Evolutionary conservation across 2,113 vertebrate species (phyloP).

Genomic region (Maccullochella peelii): DNA sequence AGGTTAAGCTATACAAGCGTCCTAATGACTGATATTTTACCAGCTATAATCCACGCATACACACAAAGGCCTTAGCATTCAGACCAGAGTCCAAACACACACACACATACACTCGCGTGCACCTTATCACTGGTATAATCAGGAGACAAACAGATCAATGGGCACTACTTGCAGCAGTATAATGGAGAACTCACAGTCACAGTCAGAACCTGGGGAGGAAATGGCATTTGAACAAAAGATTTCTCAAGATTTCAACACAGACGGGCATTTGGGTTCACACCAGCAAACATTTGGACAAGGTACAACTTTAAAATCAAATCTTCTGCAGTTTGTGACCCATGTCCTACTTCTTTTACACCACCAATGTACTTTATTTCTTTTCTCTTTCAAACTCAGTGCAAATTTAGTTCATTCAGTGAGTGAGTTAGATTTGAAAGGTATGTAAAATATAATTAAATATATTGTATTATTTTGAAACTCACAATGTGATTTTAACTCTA

Average conservation of each 20-base stretch:
- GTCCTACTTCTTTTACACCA: not conserved
- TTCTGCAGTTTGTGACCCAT: not conserved
- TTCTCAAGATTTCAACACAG: constrained; percentile 34
- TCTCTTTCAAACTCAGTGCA: not conserved
- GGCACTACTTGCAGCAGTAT: constrained; percentile 9
- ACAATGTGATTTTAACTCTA: not conserved
- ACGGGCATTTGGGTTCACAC: not conserved
- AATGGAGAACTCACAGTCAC: constrained; percentile 43
- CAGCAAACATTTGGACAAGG: constrained; percentile 57
- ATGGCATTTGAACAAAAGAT: constrained; percentile 41
- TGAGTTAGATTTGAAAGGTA: not conserved
- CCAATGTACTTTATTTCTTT: not conserved
- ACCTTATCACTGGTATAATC: constrained; percentile 45
- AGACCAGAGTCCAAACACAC: constrained; percentile 23
- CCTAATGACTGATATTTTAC: not conserved
- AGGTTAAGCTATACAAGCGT: not conserved
- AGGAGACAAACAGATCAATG: constrained; percentile 68
- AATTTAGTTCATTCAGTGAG: not conserved
- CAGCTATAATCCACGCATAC: not conserved
- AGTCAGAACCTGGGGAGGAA: constrained; percentile 14
- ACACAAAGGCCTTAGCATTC: not conserved
- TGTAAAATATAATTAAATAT: not conserved
- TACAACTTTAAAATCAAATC: constrained; percentile 44
- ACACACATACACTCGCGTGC: constrained; percentile 8
- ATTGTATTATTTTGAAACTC: not conserved